These are phyloP conservation scores for Torymus aiolomorphi DNA, from an alignment of 2,888 invertebrate genomes.

Conservation along the genomic window DNA sequence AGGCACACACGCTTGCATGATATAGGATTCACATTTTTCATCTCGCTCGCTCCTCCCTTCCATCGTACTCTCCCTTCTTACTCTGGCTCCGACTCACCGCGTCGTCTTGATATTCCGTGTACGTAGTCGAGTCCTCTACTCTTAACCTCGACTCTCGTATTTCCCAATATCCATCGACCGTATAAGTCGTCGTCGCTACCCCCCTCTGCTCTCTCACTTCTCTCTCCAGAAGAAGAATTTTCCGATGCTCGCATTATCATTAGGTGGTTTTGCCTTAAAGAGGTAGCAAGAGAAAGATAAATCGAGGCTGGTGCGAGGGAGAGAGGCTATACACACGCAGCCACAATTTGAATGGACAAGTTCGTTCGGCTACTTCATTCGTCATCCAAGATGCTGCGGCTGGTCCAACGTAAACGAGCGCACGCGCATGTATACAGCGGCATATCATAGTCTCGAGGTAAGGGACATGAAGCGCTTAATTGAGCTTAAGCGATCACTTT, in stretches of 20 bases:
- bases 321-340: no score
- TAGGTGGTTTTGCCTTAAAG: constrained; percentile 6
- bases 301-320: background rate
- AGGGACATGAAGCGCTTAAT: constrained; percentile 24
- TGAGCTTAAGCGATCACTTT: constrained; percentile 44
- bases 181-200: background rate
- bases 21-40: constrained; percentile 41
- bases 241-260: constrained; percentile 22
- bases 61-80: background rate
- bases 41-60: background rate
- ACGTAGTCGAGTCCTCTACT: background rate
- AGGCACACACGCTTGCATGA: background rate
- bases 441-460: no score
- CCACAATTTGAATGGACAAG: constrained; percentile 2
- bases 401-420: background rate
- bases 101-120: constrained; percentile 26
- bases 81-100: background rate
- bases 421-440: no score
- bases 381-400: background rate
- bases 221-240: background rate
- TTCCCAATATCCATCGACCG: background rate
- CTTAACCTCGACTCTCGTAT: background rate
- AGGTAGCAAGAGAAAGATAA: background rate
- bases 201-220: background rate
- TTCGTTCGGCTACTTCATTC: constrained; percentile 2